These are phyloP conservation scores for Coluber constrictor DNA, from an alignment of 2,797 vertebrate species.

Conservation along the genomic window DNA sequence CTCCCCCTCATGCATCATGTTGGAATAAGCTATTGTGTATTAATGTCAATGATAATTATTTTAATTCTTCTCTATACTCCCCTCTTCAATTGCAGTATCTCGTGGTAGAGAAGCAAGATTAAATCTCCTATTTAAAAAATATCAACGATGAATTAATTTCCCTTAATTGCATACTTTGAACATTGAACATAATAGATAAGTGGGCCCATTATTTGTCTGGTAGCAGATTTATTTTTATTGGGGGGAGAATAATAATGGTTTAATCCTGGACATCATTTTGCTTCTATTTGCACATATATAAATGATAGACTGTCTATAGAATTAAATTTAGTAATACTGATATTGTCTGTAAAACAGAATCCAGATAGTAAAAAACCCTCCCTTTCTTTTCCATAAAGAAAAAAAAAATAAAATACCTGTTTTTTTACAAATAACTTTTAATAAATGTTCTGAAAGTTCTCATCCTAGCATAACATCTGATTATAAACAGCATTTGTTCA, in stretches of 20 bases:
- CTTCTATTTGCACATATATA: neutral
- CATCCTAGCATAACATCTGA: neutral
- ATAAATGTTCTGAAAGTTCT: neutral
- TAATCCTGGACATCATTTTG: conserved; percentile 9
- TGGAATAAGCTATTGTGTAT: conserved; percentile 18
- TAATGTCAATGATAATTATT: conserved; percentile 17
- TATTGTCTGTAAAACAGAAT: neutral
- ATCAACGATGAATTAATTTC: conserved; percentile 10
- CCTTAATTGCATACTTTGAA: conserved; percentile 17
- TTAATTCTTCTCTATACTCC: neutral
- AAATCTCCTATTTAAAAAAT: neutral
- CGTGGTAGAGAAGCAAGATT: conserved; percentile 14
- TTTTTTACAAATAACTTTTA: neutral
- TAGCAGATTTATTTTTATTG: neutral
- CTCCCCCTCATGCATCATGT: neutral
- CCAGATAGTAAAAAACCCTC: neutral
- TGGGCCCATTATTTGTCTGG: neutral
- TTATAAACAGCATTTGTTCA: neutral
- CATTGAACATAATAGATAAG: neutral
- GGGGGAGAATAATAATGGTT: conserved; percentile 4
- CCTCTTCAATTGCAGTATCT: conserved; percentile 5
- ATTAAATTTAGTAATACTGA: neutral
- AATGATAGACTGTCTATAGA: neutral
- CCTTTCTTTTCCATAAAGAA: neutral
- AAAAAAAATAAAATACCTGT: neutral